Evolutionary conservation across 2,113 vertebrate genomes (phyloP).

Genomic region (Ageneiosus marmoratus): DNA sequence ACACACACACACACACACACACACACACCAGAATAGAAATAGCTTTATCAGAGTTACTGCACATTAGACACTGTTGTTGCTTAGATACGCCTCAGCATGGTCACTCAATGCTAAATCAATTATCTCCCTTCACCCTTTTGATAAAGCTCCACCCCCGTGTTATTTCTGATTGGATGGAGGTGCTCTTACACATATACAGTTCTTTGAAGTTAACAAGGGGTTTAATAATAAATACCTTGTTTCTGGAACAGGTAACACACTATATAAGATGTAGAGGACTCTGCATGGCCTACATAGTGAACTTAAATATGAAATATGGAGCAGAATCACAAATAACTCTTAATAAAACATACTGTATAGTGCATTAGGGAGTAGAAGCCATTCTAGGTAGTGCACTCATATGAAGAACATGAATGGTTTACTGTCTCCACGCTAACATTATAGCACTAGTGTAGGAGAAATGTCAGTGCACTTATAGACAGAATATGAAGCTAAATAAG

Average conservation of each 20-base stretch:
- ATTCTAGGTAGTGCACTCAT: too few relatives aligned
- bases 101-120: slow-evolving; percentile 59
- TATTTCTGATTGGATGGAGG: neutral
- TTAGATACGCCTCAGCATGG: slow-evolving; percentile 59
- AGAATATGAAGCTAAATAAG: neutral
- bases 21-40: slow-evolving; percentile 56
- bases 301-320: neutral
- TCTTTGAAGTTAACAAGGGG: neutral
- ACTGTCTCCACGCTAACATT: too few relatives aligned
- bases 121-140: slow-evolving; percentile 38
- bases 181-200: slow-evolving; percentile 9
- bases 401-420: too few relatives aligned
- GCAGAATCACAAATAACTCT: neutral
- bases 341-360: neutral
- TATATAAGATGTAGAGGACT: neutral
- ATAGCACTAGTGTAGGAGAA: neutral
- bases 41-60: slow-evolving; percentile 55
- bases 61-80: slow-evolving; percentile 59
- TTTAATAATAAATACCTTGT: too few relatives aligned
- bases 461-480: neutral
- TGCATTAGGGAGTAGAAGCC: neutral
- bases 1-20: slow-evolving; percentile 65
- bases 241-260: neutral
- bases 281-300: neutral
- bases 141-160: neutral